A percentile compares a stretch with the other conserved stretches of the same genome.
Evolutionary conservation across 2,888 invertebrate species (phyloP).

Genomic region (Leptopilina myrica): DNA sequence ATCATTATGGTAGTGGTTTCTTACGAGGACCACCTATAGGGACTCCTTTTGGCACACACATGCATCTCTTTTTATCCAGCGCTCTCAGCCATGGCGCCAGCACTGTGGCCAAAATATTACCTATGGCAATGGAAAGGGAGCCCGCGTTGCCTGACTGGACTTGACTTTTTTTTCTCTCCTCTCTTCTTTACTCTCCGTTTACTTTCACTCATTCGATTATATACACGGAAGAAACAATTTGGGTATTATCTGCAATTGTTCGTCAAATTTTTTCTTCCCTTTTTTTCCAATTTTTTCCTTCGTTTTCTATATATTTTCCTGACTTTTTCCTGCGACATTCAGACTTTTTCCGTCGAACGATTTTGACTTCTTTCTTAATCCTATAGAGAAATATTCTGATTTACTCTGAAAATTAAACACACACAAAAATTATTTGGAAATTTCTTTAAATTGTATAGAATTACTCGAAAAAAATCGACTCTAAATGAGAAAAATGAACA

Average conservation of each 20-base stretch:
- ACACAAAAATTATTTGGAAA: no score
- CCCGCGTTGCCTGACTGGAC: slow-evolving; percentile 10
- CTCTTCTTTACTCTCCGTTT: slow-evolving; percentile 15
- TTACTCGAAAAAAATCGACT: no score
- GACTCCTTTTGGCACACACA: slow-evolving; percentile 50
- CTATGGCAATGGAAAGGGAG: slow-evolving; percentile 56
- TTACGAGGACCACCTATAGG: slow-evolving; percentile 65
- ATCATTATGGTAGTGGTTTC: slow-evolving; percentile 67
- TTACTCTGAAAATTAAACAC: no score
- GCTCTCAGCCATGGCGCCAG: slow-evolving; percentile 70
- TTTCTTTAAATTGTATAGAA: no score
- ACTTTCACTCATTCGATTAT: slow-evolving; percentile 44
- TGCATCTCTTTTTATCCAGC: slow-evolving; percentile 57
- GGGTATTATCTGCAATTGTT: neutral
- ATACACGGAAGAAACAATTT: slow-evolving; percentile 28
- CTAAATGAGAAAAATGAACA: no score
- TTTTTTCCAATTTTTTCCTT: neutral
- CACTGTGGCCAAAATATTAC: slow-evolving; percentile 58
- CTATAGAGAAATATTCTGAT: no score
- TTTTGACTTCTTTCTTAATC: no score
- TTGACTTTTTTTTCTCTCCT: slow-evolving; percentile 2
- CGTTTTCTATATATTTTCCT: no score
- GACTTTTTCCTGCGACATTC: no score
- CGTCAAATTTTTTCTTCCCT: neutral
- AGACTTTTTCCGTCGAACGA: no score